Base-by-base conservation (phyloP, 2,888 invertebrate genomes). In the Pristionchus mayeri region DNA sequence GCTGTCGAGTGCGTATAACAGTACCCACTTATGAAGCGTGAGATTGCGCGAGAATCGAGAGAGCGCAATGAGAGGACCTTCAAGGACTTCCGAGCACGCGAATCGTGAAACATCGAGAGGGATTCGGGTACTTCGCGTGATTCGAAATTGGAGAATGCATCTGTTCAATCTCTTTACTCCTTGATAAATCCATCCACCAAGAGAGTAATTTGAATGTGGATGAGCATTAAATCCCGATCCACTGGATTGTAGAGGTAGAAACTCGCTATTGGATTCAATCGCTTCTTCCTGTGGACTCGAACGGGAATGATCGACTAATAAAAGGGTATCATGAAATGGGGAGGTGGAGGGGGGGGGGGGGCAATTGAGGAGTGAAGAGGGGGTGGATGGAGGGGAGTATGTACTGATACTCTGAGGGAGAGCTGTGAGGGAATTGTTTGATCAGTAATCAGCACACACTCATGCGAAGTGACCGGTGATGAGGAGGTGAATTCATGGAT, bases 361-460 rank as follows among this genome's bases (percentile, higher is more conserved):
- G 63, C 34, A 63, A 63, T 63, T 63, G 63, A 63, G 40, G 71
- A 24, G 37, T 71, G 71, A 40, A 40, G 71, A 71, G 71, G 37
- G 40, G 40, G n/a, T 40, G 21, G 71, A 40, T 40, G 21, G 71
- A 40, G 71, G 13, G 44, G 44, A 44, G 44, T n/a, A 13, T 71
- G 71, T 71, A 71, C 71, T 71, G 71, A 71, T 71, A 71, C 40
- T 37, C 71, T 44, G 37, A 71, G 13, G 71, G 71, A 24, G 71
- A 34, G 30, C 34, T 18, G 63, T 3, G 40, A 24, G n/a, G 71
- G 71, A 71, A 71, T 71, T 71, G 71, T 71, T 71, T 71, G 71
- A 71, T 71, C 71, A 71, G 71, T 71, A 71, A 71, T 71, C 71
- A 71, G 40, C 71, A 40, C 71, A 30, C 40, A 40, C 71, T 21